Base-by-base conservation (phyloP, 64 coral and sea anemone genomes). In the Pachyseris speciosa region DNA sequence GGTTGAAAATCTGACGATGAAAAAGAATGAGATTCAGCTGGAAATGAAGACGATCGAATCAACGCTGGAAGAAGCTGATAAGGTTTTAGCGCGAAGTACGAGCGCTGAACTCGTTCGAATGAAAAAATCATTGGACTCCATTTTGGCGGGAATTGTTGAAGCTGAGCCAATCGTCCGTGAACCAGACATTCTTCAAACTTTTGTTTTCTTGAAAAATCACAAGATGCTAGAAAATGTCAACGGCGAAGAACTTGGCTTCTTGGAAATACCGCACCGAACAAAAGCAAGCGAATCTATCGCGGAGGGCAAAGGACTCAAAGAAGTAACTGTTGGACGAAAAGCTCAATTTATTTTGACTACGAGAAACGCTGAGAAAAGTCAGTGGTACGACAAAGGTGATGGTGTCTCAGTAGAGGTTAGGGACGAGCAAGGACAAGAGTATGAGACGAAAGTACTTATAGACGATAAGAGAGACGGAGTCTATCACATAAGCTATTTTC, bases 401-500 rank as follows among this genome's bases (percentile, higher is more conserved):
- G 11, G 74, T 17, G 50, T 88, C 1, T 12, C 29, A 43, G 87
- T 78, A 2, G 53, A 89, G 6, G 27, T 89, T 11, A 36, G 78
- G 7, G 39, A 55, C 65, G 9, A 38, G 9, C 53, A 65, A 78
- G 52, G 26, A 4, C 53, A 65, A 78, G 52, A 47, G 36, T 19
- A 13, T 2, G 7, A 2, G 8, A 19, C 7, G 16, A 19, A 16
- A 7, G 7, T 55, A 2, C 51, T 8, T 2, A 12, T 55, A 55
- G 51, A 19, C 16, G 51, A 55, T 55, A 55, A 55, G 5, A 55
- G 16, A 55, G 15, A 55, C 17, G 51, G 51, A 19, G 2, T 55
- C 51, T 55, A 55, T 13, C 2, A 87, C 4, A 10, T 87, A 1
- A 87, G 29, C 68, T 87, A 69, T 87, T 61, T 87, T 72, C 84